Percentiles rank a stretch among this genome's conserved stretches.
phyloP scores from a whole-genome alignment of 2,888 invertebrate species.

The Yponomeuta sedellus region DNA sequence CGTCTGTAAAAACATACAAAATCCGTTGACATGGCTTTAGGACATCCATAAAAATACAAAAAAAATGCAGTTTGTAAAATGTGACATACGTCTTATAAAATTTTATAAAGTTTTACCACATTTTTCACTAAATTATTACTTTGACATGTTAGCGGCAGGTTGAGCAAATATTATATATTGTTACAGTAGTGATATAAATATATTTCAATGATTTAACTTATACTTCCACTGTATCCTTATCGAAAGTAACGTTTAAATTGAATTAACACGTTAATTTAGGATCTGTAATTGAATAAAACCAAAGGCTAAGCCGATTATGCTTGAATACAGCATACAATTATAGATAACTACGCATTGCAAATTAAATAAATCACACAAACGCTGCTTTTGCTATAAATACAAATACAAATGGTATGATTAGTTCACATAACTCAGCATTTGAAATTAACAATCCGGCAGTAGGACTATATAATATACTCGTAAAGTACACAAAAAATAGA shows the following conservation, averaged over 20 bases:
- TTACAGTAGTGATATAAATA: constrained; percentile 43
- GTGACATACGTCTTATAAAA: constrained; percentile 44
- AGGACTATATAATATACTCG: no score
- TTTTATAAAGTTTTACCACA: constrained; percentile 33
- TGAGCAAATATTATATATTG: constrained; percentile 58
- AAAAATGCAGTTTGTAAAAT: constrained; percentile 41
- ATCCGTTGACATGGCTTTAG: constrained; percentile 59
- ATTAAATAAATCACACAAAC: neutral
- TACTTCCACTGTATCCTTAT: neutral
- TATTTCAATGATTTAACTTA: constrained; percentile 21
- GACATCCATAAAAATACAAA: constrained; percentile 66
- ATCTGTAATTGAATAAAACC: neutral
- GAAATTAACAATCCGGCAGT: no score
- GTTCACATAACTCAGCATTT: no score
- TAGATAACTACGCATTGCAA: neutral
- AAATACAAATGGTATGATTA: no score
- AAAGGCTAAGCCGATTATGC: constrained; percentile 1
- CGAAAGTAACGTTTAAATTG: neutral
- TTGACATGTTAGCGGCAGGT: constrained; percentile 28
- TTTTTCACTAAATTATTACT: constrained; percentile 24
- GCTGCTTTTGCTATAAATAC: neutral
- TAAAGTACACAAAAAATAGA: no score
- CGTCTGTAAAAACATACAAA: constrained; percentile 74
- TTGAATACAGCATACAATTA: neutral
- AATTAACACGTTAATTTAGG: neutral